Evolutionary conservation across 1,140 invertebrate species (phyloP), one percentile per base, ranked within the genome.

Genomic region (Aphelenchoides fujianensis): DNA sequence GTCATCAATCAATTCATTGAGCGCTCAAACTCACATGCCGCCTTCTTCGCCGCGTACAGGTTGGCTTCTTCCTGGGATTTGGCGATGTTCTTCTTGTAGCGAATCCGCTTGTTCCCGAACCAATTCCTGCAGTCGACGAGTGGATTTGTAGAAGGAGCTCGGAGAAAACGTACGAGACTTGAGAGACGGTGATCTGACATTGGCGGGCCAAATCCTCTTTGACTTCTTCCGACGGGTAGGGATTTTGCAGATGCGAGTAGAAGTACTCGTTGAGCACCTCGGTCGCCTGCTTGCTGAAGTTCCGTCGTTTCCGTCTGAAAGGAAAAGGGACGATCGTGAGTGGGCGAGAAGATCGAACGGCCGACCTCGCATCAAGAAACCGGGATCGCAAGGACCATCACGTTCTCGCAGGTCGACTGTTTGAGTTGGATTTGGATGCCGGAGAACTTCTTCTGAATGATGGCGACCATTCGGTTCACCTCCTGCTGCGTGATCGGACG

Each of bases 71-170:
- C 97, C 86, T 98, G 95, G 68, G 96, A 95, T 88, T 99, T 99
- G 75, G 95, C 95, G 76, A 99, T 98, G 86, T 99, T 99, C 88
- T 99, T 99, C 90, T 99, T 99, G 88, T 99, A 99, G 83, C 97
- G 91, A 88, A 99, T 99, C 84, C 97, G 90, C 86, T 99, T 99
- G 88, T 99, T 99, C 75, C 97, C 97, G 86, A 99, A 99, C 97
- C 97, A 99, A 80, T 88, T 88, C n/a, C n/a, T n/a, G n/a, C n/a
- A n/a, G n/a, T n/a, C n/a, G n/a, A n/a, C n/a, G n/a, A n/a, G n/a
- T n/a, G n/a, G n/a, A n/a, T n/a, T n/a, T n/a, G n/a, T n/a, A n/a
- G n/a, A n/a, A n/a, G n/a, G n/a, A n/a, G n/a, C n/a, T n/a, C n/a
- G n/a, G n/a, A n/a, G n/a, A n/a, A n/a, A n/a, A n/a, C n/a, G n/a